phyloP scores from a whole-genome alignment of 2,797 vertebrate genomes.

The Glyptemys insculpta region DNA sequence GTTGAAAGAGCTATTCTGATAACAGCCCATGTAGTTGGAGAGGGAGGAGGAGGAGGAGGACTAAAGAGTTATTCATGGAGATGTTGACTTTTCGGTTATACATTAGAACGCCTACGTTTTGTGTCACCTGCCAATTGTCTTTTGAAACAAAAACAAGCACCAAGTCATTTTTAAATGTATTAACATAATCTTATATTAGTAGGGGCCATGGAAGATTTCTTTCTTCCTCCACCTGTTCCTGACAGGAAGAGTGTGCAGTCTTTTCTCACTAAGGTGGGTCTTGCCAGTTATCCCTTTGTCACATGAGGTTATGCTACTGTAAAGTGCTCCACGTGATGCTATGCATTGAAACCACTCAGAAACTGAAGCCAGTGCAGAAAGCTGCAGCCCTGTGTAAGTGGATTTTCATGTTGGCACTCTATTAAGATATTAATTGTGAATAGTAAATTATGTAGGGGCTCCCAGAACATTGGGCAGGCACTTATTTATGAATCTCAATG shows the following conservation, averaged over 20 bases:
- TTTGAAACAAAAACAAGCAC: not conserved
- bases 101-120: rapidly evolving
- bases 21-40: constrained; percentile 17
- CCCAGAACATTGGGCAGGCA: not conserved
- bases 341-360: not conserved
- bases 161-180: not conserved
- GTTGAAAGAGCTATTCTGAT: constrained; percentile 61
- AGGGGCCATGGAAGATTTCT: not conserved
- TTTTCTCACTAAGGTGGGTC: constrained; percentile 4
- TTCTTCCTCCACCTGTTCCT: not conserved
- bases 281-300: constrained; percentile 5
- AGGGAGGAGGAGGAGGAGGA: not conserved
- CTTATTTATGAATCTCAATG: constrained; percentile 6
- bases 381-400: not conserved
- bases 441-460: not conserved
- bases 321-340: not conserved
- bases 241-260: not conserved
- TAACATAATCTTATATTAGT: not conserved
- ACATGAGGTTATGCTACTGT: not conserved
- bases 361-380: not conserved
- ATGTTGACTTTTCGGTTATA: constrained; percentile 4
- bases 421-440: constrained; percentile 14
- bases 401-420: not conserved
- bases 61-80: constrained; percentile 46
- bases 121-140: not conserved